Conservation (phyloP, 2,888 invertebrate species). For the Drosophila histrio region DNA sequence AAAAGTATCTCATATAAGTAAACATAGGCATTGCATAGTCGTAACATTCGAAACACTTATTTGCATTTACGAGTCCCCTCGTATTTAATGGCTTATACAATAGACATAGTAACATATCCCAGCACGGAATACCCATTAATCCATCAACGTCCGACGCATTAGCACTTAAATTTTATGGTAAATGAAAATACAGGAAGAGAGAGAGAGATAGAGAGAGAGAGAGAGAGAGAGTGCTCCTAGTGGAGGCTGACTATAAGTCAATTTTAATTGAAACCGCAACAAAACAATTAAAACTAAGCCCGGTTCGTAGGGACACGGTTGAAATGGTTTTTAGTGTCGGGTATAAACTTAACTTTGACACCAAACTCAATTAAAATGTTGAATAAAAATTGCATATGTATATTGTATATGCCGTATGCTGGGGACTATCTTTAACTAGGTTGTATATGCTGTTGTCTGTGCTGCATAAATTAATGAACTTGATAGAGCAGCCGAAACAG, state of each 20-base stretch:
- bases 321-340: slow-evolving; percentile 19
- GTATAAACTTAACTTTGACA: slow-evolving; percentile 73
- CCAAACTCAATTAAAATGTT: slow-evolving; percentile 77
- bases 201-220: too few relatives aligned
- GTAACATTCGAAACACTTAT: slow-evolving; percentile 15
- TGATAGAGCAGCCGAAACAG: slow-evolving; percentile 41
- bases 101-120: slow-evolving; percentile 1
- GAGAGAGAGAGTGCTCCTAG: background rate
- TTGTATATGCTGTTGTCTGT: slow-evolving; percentile 33
- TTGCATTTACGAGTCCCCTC: slow-evolving; percentile 34
- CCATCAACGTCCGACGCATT: slow-evolving; percentile 47
- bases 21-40: background rate
- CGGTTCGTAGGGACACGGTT: slow-evolving; percentile 26
- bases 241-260: slow-evolving; percentile 48
- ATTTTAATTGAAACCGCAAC: slow-evolving; percentile 75
- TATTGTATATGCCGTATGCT: slow-evolving; percentile 19
- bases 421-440: slow-evolving; percentile 50
- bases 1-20: background rate
- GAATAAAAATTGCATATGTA: slow-evolving; percentile 68
- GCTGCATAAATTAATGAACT: slow-evolving; percentile 78
- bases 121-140: slow-evolving; percentile 40
- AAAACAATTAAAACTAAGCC: slow-evolving; percentile 73
- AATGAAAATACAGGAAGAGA: background rate
- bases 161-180: slow-evolving; percentile 52
- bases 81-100: slow-evolving; percentile 33